Evolutionary conservation across 1,140 invertebrate species (phyloP), one percentile per base, ranked within the genome.

Genomic region (Drosophila simulans): DNA sequence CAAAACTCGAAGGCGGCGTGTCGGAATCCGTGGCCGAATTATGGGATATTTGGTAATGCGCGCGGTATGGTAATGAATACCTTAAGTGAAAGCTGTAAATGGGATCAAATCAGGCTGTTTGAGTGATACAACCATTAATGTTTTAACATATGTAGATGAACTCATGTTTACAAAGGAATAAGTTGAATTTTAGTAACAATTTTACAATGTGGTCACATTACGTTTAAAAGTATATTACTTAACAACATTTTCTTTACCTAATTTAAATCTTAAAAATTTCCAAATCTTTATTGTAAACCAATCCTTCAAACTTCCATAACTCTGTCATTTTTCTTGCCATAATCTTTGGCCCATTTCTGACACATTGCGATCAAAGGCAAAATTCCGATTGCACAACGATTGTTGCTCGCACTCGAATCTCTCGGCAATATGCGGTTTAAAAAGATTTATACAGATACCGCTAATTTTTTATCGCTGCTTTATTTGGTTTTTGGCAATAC

Each of bases 401-500:
- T 69, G 40, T 13, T 17, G 35, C 55, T 69, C 64, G 64, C 64
- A 69, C 51, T 70, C 66, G 10, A 70, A 69, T 12, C 59, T 49
- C 58, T 27, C 12, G 20, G 27, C 46, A 43, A 68, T 40, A 69
- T 69, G 51, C 25, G 64, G 65, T 57, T 63, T 57, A 4, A 15
- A 48, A 49, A 56, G 66, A 70, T 70, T 70, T 69, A 49, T 56
- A 70, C 35, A 49, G 66, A 70, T 70, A 70, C 13, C 37, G 66
- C 66, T 70, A 70, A 70, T 70, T 69, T 70, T 70, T 69, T 70
- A 70, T 70, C 43, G 51, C 65, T 12, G 35, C 69, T 69, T 69
- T 70, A 69, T 68, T 56, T 69, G 17, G 43, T 69, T 69, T 69
- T 69, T 56, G 49, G 51, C 48, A 48, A 56, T 69, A 56, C 63